Conservation (phyloP, 1,140 invertebrate genomes). For the Nephila pilipes region DNA sequence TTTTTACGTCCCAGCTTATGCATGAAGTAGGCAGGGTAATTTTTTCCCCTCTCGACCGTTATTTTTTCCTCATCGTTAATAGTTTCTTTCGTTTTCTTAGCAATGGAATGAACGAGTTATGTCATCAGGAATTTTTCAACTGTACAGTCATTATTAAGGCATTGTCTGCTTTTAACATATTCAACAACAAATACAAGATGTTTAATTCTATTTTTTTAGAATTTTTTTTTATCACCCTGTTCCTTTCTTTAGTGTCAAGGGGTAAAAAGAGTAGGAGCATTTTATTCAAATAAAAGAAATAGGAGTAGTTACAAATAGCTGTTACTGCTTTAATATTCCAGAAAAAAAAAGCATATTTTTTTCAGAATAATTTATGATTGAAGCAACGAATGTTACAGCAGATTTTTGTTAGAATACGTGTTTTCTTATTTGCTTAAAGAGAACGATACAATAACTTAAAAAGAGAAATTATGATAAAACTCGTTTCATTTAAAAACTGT, state of each 20-base stretch:
- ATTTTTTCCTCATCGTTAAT: background rate
- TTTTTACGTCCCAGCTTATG: background rate
- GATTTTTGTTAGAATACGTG: too few species aligned
- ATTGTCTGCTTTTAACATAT: background rate
- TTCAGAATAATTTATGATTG: too few species aligned
- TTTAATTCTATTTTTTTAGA: background rate
- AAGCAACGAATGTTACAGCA: too few species aligned
- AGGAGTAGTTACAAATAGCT: too few species aligned
- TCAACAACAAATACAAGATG: background rate
- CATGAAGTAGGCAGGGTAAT: background rate
- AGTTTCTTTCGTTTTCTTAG: conserved; percentile 17
- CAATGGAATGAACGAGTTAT: conserved; percentile 33
- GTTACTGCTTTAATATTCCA: too few species aligned
- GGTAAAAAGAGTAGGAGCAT: too few species aligned
- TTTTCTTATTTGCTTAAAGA: too few species aligned
- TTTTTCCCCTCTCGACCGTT: background rate
- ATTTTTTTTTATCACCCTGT: background rate
- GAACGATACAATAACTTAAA: too few species aligned
- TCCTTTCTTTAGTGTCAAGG: background rate
- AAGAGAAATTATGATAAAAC: too few species aligned
- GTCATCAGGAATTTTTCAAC: background rate
- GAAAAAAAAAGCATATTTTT: too few species aligned
- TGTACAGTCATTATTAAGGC: background rate
- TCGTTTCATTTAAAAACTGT: too few species aligned
- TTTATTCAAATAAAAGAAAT: too few species aligned